Conservation (phyloP, 2,797 vertebrate species). For the Brachyalestes nurse region DNA sequence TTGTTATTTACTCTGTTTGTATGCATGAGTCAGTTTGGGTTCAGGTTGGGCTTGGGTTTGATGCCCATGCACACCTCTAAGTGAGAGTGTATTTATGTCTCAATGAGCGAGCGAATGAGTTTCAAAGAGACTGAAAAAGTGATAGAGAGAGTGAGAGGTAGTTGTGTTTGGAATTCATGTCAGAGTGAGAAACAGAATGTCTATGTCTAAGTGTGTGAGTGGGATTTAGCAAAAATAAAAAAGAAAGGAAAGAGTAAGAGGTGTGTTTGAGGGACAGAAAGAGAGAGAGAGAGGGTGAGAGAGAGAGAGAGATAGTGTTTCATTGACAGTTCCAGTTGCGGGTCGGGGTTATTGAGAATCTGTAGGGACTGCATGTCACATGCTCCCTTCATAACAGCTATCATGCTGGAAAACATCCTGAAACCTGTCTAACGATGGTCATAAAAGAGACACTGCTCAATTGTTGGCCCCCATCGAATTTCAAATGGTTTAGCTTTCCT, state of each 20-base stretch:
- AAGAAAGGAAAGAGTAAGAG: neutral
- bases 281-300: neutral
- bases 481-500: constrained; percentile 14
- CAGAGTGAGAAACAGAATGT: neutral
- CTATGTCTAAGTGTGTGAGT: neutral
- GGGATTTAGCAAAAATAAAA: too few relatives aligned
- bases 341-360: neutral
- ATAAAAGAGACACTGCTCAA: constrained; percentile 4
- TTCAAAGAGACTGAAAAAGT: neutral
- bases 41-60: too few relatives aligned
- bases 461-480: neutral
- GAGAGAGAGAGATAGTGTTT: neutral
- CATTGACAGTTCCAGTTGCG: constrained; percentile 14
- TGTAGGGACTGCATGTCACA: constrained; percentile 12
- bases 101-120: too few relatives aligned
- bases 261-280: too few relatives aligned
- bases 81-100: too few relatives aligned
- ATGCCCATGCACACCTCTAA: too few relatives aligned
- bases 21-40: too few relatives aligned
- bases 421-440: constrained; percentile 17
- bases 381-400: neutral
- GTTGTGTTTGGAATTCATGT: neutral
- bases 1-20: too few relatives aligned
- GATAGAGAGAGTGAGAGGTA: neutral
- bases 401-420: constrained; percentile 14